Conservation (phyloP, 2,888 invertebrate genomes). For the Clunio marinus region DNA sequence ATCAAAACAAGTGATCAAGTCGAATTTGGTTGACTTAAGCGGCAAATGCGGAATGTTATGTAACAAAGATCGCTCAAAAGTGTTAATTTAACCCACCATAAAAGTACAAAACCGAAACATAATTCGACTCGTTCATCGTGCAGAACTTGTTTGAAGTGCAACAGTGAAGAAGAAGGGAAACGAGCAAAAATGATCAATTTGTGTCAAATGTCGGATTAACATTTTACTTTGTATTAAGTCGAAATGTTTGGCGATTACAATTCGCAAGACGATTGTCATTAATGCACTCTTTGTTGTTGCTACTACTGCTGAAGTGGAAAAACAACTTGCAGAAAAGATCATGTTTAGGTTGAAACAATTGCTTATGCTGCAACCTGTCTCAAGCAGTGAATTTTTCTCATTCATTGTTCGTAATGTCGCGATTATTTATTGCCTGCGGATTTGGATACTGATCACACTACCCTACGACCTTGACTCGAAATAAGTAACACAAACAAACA, state of each 20-base stretch:
- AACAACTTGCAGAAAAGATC: too few species aligned
- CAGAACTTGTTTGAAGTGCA: too few species aligned
- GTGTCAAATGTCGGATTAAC: conserved; percentile 39
- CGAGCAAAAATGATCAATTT: too few species aligned
- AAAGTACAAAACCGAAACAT: too few species aligned
- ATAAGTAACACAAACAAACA: background rate
- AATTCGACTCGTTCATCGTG: too few species aligned
- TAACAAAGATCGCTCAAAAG: background rate
- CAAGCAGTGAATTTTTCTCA: background rate
- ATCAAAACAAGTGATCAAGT: background rate
- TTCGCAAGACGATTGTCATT: too few species aligned
- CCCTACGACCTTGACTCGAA: conserved; percentile 1
- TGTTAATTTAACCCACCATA: background rate
- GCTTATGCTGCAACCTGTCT: background rate
- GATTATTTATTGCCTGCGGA: background rate
- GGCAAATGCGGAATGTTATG: too few species aligned
- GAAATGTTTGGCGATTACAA: conserved; percentile 3
- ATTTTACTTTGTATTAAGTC: conserved; percentile 24
- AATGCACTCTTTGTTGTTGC: background rate
- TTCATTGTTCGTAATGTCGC: background rate
- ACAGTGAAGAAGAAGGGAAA: too few species aligned
- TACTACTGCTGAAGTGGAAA: too few species aligned
- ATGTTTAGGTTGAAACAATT: too few species aligned
- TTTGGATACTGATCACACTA: background rate
- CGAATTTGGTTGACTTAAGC: background rate